Percentiles rank a stretch among this genome's conserved stretches.
phyloP scores from a whole-genome alignment of 2,797 vertebrate genomes.

The Siniperca scherzeri region DNA sequence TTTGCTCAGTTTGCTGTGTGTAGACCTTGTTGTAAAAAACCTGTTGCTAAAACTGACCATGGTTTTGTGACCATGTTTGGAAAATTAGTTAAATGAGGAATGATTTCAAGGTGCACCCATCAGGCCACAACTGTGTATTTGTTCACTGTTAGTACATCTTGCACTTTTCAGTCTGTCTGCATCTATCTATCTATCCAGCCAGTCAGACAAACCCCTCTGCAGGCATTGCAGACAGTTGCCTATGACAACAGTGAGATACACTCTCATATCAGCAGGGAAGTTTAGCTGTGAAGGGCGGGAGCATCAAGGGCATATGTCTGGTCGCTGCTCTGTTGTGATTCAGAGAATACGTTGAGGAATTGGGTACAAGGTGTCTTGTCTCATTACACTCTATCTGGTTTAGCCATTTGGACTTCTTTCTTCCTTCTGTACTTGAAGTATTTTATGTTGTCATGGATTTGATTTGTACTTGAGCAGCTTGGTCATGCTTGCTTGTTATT shows the following conservation, averaged over 20 bases:
- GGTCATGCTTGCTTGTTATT: not conserved
- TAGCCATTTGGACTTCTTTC: not conserved
- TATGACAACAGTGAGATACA: slow-evolving; percentile 70
- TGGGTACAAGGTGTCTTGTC: slow-evolving; percentile 34
- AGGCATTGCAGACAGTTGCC: slow-evolving; percentile 64
- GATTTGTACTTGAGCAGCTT: not conserved
- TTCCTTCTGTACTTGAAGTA: slow-evolving; percentile 18
- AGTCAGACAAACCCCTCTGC: slow-evolving; percentile 45
- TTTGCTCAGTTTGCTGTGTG: not conserved
- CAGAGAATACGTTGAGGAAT: slow-evolving; percentile 26
- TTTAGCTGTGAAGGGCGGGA: slow-evolving; percentile 60
- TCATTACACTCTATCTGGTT: slow-evolving; percentile 2
- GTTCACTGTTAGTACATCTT: slow-evolving; percentile 32
- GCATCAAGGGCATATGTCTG: slow-evolving; percentile 70
- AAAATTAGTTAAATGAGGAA: not conserved
- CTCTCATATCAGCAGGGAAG: slow-evolving; percentile 60
- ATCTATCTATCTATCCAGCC: slow-evolving; percentile 14
- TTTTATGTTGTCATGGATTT: slow-evolving; percentile 10
- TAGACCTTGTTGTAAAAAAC: not conserved
- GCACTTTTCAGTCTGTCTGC: slow-evolving; percentile 35
- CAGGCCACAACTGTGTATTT: not conserved
- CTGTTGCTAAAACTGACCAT: not conserved
- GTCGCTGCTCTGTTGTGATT: slow-evolving; percentile 45
- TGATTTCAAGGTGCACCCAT: not conserved
- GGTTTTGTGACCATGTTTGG: not conserved